Conservation (phyloP, 2,797 vertebrate genomes). For the Catamblyrhynchus diadema region DNA sequence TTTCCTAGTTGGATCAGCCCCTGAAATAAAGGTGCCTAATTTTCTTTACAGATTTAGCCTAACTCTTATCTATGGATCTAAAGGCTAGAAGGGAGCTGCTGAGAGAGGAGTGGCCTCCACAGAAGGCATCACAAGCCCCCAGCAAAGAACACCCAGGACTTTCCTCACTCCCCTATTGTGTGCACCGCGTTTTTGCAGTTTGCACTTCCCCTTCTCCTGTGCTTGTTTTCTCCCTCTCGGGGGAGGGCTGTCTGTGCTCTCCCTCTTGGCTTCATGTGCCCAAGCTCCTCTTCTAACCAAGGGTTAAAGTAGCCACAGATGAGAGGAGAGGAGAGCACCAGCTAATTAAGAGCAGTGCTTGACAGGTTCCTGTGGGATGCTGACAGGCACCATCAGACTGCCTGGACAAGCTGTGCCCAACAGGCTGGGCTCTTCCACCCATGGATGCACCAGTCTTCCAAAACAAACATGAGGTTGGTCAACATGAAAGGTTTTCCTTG, state of each 20-base stretch:
- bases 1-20: neutral
- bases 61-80: rapidly evolving
- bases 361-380: neutral
- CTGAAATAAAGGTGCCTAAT: neutral
- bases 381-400: neutral
- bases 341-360: constrained; percentile 36
- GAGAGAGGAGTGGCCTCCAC: neutral
- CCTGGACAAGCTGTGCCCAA: neutral
- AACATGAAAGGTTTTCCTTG: neutral
- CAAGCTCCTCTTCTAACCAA: neutral
- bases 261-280: neutral
- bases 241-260: neutral
- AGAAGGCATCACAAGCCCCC: neutral
- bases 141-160: neutral
- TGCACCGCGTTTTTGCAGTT: neutral
- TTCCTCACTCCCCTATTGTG: rapidly evolving
- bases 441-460: rapidly evolving
- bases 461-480: neutral
- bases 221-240: neutral
- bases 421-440: neutral
- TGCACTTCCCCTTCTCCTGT: neutral
- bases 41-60: neutral
- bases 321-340: neutral
- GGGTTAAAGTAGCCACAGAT: neutral
- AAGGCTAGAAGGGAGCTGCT: neutral